Conservation (phyloP, 2,113 vertebrate genomes). For the Nibea albiflora region DNA sequence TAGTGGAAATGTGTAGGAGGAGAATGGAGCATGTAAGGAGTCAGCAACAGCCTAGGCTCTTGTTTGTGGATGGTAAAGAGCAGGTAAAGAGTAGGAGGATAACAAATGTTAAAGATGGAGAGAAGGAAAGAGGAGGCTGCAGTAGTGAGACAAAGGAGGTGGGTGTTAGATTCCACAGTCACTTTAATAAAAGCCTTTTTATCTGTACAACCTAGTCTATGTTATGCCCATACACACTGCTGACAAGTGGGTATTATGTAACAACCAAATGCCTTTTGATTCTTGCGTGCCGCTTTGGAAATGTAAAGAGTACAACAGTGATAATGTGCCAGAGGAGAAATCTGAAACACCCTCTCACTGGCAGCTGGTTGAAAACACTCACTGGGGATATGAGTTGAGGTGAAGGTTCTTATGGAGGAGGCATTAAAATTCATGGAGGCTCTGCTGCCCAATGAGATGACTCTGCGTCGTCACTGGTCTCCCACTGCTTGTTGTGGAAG, state of each 20-base stretch:
- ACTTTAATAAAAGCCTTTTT: conserved; percentile 61
- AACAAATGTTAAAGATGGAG: conserved; percentile 56
- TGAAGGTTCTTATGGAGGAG: conserved; percentile 71
- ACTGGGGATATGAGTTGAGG: conserved; percentile 55
- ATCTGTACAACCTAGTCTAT: conserved; percentile 28
- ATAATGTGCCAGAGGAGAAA: conserved; percentile 40
- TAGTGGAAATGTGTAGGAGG: conserved; percentile 6
- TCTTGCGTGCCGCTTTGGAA: conserved; percentile 42
- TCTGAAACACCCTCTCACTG: conserved; percentile 48
- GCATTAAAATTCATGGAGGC: conserved; percentile 68
- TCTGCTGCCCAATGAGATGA: conserved; percentile 50
- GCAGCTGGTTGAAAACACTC: conserved; percentile 55
- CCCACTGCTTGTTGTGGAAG: conserved; percentile 63
- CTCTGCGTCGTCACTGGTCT: conserved; percentile 52
- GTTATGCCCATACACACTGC: conserved; percentile 44
- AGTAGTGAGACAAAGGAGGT: conserved; percentile 58
- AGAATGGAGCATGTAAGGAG: neutral
- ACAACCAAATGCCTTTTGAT: conserved; percentile 43
- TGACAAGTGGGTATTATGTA: conserved; percentile 66
- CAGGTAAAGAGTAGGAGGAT: conserved; percentile 46
- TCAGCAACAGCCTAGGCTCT: conserved; percentile 11
- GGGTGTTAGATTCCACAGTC: conserved; percentile 51
- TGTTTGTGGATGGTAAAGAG: conserved; percentile 28
- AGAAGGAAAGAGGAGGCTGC: conserved; percentile 55
- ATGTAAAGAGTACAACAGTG: conserved; percentile 43